Base-by-base conservation (phyloP, 1,140 invertebrate species). In the Rhagoletis zephyria region DNA sequence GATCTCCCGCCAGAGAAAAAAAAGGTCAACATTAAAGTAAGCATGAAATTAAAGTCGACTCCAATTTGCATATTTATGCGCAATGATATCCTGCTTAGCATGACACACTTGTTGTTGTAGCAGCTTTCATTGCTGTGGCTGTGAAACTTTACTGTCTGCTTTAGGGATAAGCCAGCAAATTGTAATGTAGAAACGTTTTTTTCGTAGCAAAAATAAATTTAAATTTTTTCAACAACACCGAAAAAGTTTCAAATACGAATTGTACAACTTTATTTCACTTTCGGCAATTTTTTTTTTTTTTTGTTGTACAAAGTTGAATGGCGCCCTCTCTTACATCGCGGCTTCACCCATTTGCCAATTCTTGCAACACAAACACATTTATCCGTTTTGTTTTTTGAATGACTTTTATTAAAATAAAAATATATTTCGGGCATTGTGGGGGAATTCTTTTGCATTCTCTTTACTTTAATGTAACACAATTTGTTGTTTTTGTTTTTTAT, bases 21-120 rank as follows among this genome's bases (percentile, higher is more conserved):
- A 85, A 85, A 85, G 85, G 85, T 85, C 85, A 85, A 85, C 85
- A 85, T 85, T 85, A 85, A 85, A 85, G 85, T 45, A 85, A 85
- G 85, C 85, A 85, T 85, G 85, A 85, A 85, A 85, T 85, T 85
- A 85, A 85, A 85, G 59, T 85, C 51, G 60, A 10, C 6, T 5
- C 30, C 59, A 61, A 85, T 85, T 85, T 85, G 45, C 85, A 85
- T 85, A 61, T 85, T 85, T 85, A 85, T 85, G 5, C 40, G 85
- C 30, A 85, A 85, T 85, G 85, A 85, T 85, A 85, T 61, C 85
- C 12, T 59, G 48, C 51, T 81, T 56, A 81, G 67, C 67, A 48
- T n/a, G 40, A 1, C 7, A n/a, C 42, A 4, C 0, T 56, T 81
- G 74, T 81, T 51, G 74, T 51, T 56, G 16, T 56, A 1, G n/a